Evolutionary conservation across 2,113 vertebrate genomes (phyloP).

Genomic region (Callaeas wilsoni): DNA sequence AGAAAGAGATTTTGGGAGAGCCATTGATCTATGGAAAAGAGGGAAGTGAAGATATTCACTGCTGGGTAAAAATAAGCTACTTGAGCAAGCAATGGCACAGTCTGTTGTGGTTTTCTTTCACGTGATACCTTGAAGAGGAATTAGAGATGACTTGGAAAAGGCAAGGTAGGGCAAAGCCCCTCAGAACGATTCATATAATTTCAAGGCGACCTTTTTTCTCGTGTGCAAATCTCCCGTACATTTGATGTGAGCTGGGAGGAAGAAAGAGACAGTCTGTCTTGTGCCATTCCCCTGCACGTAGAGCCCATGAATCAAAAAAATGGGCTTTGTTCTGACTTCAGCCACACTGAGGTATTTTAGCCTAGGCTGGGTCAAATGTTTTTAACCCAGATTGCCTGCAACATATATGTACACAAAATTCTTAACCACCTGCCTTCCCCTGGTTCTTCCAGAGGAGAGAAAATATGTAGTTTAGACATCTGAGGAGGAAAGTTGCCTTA

Average conservation of each 20-base stretch:
- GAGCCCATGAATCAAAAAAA: neutral
- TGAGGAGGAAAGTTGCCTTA: neutral
- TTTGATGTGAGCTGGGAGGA: neutral
- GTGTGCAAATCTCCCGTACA: neutral
- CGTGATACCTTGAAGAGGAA: slow-evolving; percentile 60
- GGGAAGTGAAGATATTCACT: slow-evolving; percentile 59
- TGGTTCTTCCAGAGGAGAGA: neutral
- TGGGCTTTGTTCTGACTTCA: neutral
- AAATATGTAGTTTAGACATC: neutral
- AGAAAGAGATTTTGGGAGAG: neutral
- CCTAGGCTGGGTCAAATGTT: neutral
- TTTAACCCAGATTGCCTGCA: neutral
- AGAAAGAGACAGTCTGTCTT: neutral
- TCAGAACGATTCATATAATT: slow-evolving; percentile 13
- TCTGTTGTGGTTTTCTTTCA: slow-evolving; percentile 62
- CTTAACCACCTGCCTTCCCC: neutral
- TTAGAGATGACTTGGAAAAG: slow-evolving; percentile 50
- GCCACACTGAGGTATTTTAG: neutral
- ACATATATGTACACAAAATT: neutral
- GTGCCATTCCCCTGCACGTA: neutral
- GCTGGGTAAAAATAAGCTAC: slow-evolving; percentile 59
- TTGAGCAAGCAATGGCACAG: slow-evolving; percentile 64
- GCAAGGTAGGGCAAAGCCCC: slow-evolving; percentile 44
- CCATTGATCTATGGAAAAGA: slow-evolving; percentile 41
- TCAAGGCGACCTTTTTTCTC: neutral